phyloP scores from a whole-genome alignment of 2,113 vertebrate genomes.

The Brachypteracias leptosomus region DNA sequence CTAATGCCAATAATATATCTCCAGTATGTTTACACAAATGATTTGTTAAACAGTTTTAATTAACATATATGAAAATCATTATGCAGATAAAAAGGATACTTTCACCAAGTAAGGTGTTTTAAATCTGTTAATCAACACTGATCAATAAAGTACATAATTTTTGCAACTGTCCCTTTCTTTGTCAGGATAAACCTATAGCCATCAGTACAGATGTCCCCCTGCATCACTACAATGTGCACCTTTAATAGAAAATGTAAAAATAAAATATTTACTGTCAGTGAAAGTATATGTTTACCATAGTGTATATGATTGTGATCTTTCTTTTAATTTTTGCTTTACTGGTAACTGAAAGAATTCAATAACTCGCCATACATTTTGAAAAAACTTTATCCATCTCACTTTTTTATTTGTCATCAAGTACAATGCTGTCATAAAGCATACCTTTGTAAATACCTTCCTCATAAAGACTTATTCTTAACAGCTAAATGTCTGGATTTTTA shows the following conservation, averaged over 20 bases:
- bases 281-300: neutral
- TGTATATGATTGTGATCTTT: neutral
- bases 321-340: neutral
- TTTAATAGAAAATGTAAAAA: neutral
- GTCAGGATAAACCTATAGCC: neutral
- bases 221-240: neutral
- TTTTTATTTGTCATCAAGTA: neutral
- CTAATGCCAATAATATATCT: neutral
- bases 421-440: neutral
- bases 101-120: neutral
- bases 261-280: neutral
- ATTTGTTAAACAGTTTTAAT: neutral
- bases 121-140: neutral
- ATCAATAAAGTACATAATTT: neutral
- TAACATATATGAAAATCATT: neutral
- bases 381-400: neutral
- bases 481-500: neutral
- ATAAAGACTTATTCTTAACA: neutral
- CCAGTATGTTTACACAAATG: neutral
- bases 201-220: neutral
- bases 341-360: neutral
- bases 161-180: neutral
- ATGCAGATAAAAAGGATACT: neutral
- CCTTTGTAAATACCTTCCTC: neutral
- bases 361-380: neutral